These are phyloP conservation scores for Meriones unguiculatus DNA, from an alignment of 2,113 vertebrate species.

Conservation along the genomic window DNA sequence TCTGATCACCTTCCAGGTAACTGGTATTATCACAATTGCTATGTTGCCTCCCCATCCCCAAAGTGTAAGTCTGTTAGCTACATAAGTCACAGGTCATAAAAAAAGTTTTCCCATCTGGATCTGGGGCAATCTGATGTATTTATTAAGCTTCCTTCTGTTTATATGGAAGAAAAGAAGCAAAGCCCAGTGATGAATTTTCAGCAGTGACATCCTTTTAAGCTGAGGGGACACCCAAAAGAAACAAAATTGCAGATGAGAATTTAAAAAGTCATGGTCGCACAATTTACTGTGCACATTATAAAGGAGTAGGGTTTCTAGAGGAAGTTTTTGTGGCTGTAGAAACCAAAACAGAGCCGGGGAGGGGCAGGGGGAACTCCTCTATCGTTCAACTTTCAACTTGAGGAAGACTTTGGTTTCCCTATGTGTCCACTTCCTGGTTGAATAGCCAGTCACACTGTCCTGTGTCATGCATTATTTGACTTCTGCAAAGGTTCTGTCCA, in stretches of 20 bases:
- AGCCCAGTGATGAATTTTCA: not conserved
- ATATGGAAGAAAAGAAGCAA: not conserved
- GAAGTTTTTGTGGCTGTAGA: not conserved
- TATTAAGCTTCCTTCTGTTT: not conserved
- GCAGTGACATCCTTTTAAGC: not conserved
- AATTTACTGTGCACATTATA: not conserved
- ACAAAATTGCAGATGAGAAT: not conserved
- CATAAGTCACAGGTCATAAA: not conserved
- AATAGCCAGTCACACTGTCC: accelerated
- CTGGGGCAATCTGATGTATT: not conserved
- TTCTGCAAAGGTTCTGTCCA: not conserved
- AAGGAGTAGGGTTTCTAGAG: not conserved
- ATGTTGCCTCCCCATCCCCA: no score
- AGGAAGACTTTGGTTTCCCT: not conserved
- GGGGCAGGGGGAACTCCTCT: no score
- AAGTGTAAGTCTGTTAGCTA: not conserved
- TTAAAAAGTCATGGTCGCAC: not conserved
- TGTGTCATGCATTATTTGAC: not conserved
- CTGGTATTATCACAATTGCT: not conserved
- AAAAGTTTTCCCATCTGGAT: not conserved
- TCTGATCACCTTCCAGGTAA: not conserved
- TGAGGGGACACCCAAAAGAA: not conserved
- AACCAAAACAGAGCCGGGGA: not conserved
- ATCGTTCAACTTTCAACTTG: not conserved
- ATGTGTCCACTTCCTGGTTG: not conserved